phyloP scores from a whole-genome alignment of 2,797 vertebrate genomes.

The Danionella dracula region DNA sequence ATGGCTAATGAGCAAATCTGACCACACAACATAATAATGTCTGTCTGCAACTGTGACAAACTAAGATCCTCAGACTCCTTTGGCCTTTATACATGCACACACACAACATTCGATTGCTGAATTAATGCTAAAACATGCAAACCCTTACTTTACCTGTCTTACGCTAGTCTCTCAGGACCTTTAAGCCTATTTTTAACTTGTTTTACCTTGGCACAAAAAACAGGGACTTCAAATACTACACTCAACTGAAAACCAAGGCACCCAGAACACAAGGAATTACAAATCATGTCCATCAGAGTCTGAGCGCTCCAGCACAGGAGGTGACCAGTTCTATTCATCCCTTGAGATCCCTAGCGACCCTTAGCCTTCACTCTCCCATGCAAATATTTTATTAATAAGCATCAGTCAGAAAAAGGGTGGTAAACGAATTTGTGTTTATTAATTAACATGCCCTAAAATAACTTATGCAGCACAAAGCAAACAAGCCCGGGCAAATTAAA shows the following conservation, averaged over 20 bases:
- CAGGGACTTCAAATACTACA: background rate
- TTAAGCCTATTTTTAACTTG: background rate
- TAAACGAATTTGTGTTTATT: constrained; percentile 38
- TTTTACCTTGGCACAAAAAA: background rate
- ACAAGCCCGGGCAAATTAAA: constrained; percentile 26
- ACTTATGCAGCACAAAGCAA: constrained; percentile 24
- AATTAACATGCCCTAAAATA: constrained; percentile 44
- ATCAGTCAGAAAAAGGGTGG: constrained; percentile 24
- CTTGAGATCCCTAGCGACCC: constrained; percentile 12
- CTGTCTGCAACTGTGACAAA: background rate
- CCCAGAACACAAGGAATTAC: constrained; percentile 23
- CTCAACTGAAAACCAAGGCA: constrained; percentile 25
- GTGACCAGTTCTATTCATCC: constrained; percentile 34
- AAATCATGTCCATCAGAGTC: constrained; percentile 32
- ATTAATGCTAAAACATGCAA: background rate
- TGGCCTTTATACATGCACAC: background rate
- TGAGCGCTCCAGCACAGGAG: constrained; percentile 22
- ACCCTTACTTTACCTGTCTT: constrained; percentile 20
- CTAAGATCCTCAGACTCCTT: background rate
- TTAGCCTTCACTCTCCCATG: background rate
- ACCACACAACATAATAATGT: background rate
- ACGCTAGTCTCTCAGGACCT: background rate
- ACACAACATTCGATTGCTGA: background rate
- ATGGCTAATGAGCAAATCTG: background rate
- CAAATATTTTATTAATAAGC: constrained; percentile 42